A percentile compares a stretch with the other conserved stretches of the same genome.
These are phyloP conservation scores for Archips xylosteana DNA, from an alignment of 2,888 invertebrate genomes.

Conservation along the genomic window DNA sequence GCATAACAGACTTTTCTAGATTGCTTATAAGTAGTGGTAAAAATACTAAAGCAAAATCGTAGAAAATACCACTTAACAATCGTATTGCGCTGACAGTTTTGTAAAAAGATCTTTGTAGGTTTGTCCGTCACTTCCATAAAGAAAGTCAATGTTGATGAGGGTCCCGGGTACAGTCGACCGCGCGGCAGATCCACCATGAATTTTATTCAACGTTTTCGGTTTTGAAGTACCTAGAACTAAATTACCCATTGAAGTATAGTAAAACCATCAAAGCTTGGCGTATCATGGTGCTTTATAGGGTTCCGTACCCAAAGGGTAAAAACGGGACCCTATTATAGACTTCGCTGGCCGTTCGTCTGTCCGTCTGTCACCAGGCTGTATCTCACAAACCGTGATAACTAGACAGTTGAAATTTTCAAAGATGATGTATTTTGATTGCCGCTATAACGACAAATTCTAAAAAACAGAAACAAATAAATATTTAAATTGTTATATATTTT, in stretches of 20 bases:
- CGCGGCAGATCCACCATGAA: slow-evolving; percentile 8
- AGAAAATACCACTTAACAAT: slow-evolving; percentile 26
- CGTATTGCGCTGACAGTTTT: slow-evolving; percentile 33
- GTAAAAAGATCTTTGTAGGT: slow-evolving; percentile 35
- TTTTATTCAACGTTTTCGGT: slow-evolving; percentile 17
- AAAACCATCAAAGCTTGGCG: not conserved
- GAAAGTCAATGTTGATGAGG: slow-evolving; percentile 35
- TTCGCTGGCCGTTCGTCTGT: no score
- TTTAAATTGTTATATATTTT: no score
- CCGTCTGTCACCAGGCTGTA: no score
- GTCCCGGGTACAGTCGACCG: slow-evolving; percentile 21
- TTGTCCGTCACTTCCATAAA: slow-evolving; percentile 38
- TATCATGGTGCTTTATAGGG: no score
- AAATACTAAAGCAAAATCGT: slow-evolving; percentile 2
- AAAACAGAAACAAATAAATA: no score
- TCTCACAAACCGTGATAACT: no score
- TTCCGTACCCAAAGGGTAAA: no score
- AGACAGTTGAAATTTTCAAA: no score
- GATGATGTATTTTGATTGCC: no score
- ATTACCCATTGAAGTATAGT: not conserved
- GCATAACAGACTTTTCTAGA: not conserved
- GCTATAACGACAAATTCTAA: no score
- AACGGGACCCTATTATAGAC: no score
- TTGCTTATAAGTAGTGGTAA: not conserved
- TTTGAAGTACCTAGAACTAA: not conserved